Conservation (phyloP, 2,113 vertebrate genomes). For the Parus major region DNA sequence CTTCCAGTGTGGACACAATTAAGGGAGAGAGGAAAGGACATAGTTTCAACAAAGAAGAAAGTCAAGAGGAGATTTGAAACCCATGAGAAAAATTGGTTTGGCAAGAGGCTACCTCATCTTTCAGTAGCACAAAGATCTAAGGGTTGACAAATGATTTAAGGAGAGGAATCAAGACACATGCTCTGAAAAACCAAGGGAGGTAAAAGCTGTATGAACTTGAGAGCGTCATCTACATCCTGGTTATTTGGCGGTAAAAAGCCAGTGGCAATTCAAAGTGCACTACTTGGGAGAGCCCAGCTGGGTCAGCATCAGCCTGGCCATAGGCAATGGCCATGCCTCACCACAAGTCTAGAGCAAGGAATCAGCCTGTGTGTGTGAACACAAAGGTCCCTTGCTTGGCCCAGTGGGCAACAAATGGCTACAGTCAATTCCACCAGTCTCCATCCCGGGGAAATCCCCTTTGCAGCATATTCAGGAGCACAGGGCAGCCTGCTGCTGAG, state of each 20-base stretch:
- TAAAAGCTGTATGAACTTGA: conserved; percentile 3
- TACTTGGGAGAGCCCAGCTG: not conserved
- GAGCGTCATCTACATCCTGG: not conserved
- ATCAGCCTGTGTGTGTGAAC: not conserved
- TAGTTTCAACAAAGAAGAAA: not conserved
- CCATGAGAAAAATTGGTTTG: not conserved
- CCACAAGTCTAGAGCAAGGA: not conserved
- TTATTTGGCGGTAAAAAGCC: not conserved
- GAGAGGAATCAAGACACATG: not conserved
- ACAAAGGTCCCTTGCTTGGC: not conserved
- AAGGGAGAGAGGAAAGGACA: not conserved
- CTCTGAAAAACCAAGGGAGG: not conserved
- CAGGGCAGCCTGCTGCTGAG: conserved; percentile 2
- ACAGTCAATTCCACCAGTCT: not conserved
- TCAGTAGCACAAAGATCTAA: not conserved
- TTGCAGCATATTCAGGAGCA: not conserved
- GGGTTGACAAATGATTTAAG: not conserved
- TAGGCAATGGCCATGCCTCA: not conserved
- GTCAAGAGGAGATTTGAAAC: not conserved
- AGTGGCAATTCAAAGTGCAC: conserved; percentile 48
- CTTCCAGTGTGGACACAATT: not conserved
- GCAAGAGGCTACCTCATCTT: conserved; percentile 5
- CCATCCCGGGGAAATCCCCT: not conserved
- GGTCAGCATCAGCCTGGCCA: conserved; percentile 4
- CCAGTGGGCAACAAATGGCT: not conserved